Percentiles rank a stretch among this genome's conserved stretches.
Conservation (phyloP, 2,888 invertebrate genomes). For the Cremastinae sp. region DNA sequence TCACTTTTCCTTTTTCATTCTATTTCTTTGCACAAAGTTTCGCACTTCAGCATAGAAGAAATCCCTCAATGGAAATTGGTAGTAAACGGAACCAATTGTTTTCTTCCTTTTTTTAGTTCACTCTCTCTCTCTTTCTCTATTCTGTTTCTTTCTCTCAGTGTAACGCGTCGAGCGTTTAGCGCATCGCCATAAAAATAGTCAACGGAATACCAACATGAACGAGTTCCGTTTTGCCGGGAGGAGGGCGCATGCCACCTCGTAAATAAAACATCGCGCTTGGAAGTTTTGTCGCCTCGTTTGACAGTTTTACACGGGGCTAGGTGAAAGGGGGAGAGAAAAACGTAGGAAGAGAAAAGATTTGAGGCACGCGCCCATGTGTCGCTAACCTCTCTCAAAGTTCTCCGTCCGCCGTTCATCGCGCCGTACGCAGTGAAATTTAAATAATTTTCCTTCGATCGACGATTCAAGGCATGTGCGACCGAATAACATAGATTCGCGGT, state of each 20-base stretch:
- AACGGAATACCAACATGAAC: slow-evolving; percentile 67
- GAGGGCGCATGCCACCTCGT: slow-evolving; percentile 72
- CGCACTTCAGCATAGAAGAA: no score
- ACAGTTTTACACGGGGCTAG: slow-evolving; percentile 42
- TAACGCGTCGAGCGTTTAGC: slow-evolving; percentile 24
- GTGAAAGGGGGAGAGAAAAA: slow-evolving; percentile 34
- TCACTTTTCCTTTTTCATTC: no score
- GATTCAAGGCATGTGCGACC: slow-evolving; percentile 79
- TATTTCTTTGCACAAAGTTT: no score
- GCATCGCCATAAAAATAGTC: slow-evolving; percentile 49
- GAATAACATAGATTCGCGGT: slow-evolving; percentile 79
- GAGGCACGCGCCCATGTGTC: slow-evolving; percentile 50
- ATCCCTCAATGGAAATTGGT: no score
- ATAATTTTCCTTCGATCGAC: slow-evolving; percentile 78
- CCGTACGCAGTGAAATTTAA: slow-evolving; percentile 78
- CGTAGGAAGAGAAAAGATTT: slow-evolving; percentile 26
- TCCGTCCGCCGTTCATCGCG: slow-evolving; percentile 57
- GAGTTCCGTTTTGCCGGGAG: slow-evolving; percentile 78
- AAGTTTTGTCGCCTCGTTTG: slow-evolving; percentile 41
- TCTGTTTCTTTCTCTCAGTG: slow-evolving; percentile 29
- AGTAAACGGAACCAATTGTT: no score
- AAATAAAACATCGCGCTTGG: slow-evolving; percentile 62
- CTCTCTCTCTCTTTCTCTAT: slow-evolving; percentile 11
- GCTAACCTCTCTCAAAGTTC: slow-evolving; percentile 51
- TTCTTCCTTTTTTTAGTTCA: slow-evolving; percentile 28